Base-by-base conservation (phyloP, 2,113 vertebrate genomes). In the Sylvilagus bachmani region DNA sequence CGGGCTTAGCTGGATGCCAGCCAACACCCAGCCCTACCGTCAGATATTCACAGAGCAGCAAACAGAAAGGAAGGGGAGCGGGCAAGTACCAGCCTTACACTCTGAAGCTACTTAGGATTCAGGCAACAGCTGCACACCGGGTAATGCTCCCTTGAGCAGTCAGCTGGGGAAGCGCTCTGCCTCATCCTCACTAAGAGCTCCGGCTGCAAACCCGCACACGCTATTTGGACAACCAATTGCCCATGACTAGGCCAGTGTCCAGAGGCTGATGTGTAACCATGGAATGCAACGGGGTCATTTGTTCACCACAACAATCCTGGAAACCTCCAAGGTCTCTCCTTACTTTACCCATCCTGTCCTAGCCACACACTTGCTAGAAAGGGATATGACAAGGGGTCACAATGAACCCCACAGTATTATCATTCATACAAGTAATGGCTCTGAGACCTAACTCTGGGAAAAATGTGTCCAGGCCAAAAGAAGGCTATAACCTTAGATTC, bases 221-320 rank as follows among this genome's bases (percentile, higher is more conserved):
- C 89, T 96, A 80, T 91, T 95, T 97, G 97, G 86, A 96, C 89
- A 97, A 91, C 89, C 95, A 97, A 96, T 93, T 97, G 94, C 71
- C 94, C 92, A 29, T 96, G 95, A 97, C 96, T 75, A 96, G 96
- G 95, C 95, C 92, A 94, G 83, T 78, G 91, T 91, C 94, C 95
- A 97, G 86, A 95, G 80, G 66, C 80, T 94, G 86, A 92, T 84
- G 66, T 91, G 92, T 89, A 96, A 94, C 86, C 79, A 93, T 86
- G 80, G 93, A 96, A 84, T 27, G 79, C 55, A 79, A 79, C 0
- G 61, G 66, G 79, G 96, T 84, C 93, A 94, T 94, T 95, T 96
- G 92, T 95, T 94, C 24, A 3, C 71, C 79, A 89, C 71, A 96
- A 89, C 82, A 85, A 79, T 91, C 92, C 91, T 87, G 77, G 80